Base-by-base conservation (phyloP, 1,140 invertebrate species). In the Idris sp. region DNA sequence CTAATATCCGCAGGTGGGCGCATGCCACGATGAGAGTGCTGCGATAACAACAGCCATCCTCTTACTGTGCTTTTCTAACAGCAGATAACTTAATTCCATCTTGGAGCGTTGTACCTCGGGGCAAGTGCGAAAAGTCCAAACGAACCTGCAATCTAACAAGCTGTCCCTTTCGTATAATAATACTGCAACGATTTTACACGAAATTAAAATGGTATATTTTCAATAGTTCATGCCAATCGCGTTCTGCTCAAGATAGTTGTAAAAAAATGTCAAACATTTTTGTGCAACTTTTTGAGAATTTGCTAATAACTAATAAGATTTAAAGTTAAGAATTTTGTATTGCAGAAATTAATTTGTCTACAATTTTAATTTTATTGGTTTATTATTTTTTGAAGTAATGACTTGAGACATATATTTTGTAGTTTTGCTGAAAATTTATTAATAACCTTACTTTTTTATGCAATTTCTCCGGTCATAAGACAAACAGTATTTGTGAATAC, bases 11-110 rank as follows among this genome's bases (percentile, higher is more conserved):
- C 80, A 82, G 77, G 81, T 81, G 79, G 79, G 78, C 77, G 76
- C 78, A 78, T 71, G 72, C 77, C 71, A 79, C 68, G 81, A 80
- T 82, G 75, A 68, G 31, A 74, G 74, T 81, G 78, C 79, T 76
- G 77, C 72, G 82, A 85, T 84, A 84, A 80, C 61, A 48, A 35
- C 49, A 35, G 28, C 30, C 61, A 72, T 67, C 58, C 58, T 73
- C 64, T 72, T 40, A 59, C 49, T 25, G 38, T 74, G 40, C 65
- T 62, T 80, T 78, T 80, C 75, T 80, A 79, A 77, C 53, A 53
- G 48, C 67, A 48, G 80, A 84, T 81, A 81, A 83, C 81, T 84
- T 83, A 83, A 84, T 82, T 83, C 78, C 51, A 67, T 44, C 61
- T 62, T 59, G 18, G 46, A 26, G 13, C 48, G 36, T 31, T 48